These are phyloP conservation scores for Tachycineta bicolor DNA, from an alignment of 2,113 vertebrate genomes.

Conservation along the genomic window DNA sequence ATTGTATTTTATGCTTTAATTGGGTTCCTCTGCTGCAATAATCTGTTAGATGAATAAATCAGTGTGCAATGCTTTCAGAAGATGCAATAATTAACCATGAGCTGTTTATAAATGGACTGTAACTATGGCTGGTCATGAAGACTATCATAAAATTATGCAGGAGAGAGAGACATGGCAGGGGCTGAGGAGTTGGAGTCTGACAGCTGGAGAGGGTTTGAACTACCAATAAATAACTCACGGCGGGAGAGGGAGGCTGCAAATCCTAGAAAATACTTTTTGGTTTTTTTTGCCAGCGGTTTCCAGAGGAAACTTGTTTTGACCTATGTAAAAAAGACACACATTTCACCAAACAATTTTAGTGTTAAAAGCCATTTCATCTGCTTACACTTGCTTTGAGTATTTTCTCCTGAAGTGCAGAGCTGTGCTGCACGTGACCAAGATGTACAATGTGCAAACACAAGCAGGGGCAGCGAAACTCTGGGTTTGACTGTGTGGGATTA, in stretches of 20 bases:
- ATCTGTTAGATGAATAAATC: background rate
- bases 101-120: background rate
- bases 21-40: background rate
- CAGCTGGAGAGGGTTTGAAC: background rate
- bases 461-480: background rate
- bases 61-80: background rate
- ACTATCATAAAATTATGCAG: background rate
- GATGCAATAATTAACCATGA: background rate
- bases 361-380: background rate
- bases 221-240: background rate
- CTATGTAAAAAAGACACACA: background rate
- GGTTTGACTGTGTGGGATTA: background rate
- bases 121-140: background rate
- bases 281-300: background rate
- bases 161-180: background rate
- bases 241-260: background rate
- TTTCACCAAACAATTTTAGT: background rate
- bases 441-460: fast-evolving
- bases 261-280: background rate
- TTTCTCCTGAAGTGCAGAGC: background rate
- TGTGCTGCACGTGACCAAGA: background rate
- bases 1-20: background rate
- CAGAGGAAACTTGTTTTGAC: background rate
- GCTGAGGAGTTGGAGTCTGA: background rate
- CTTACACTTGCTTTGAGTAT: background rate